Conservation (phyloP, 1,140 invertebrate genomes). For the Aphidius ervi region DNA sequence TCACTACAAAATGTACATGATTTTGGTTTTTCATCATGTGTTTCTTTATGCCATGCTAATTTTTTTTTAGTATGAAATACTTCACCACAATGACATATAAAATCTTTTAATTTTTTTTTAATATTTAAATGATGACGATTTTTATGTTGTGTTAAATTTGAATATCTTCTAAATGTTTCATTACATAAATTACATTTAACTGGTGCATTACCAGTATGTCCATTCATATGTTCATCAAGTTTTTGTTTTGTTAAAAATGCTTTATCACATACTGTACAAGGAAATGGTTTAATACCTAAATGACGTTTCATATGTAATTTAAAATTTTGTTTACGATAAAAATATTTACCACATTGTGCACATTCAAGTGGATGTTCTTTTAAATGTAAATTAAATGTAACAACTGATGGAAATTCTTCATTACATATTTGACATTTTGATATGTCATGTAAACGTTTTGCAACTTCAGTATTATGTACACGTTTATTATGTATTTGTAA, state of each 20-base stretch:
- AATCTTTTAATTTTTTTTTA: conserved; percentile 69
- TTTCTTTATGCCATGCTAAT: conserved; percentile 79
- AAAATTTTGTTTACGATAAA: conserved; percentile 68
- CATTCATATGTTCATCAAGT: conserved; percentile 72
- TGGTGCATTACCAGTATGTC: conserved; percentile 76
- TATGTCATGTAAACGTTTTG: conserved; percentile 44
- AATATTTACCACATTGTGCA: conserved; percentile 72
- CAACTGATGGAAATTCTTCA: conserved; percentile 59
- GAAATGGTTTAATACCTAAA: conserved; percentile 70
- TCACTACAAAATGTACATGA: conserved; percentile 78
- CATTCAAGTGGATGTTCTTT: conserved; percentile 77
- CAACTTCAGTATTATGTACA: conserved; percentile 44
- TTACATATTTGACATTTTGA: conserved; percentile 59
- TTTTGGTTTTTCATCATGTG: conserved; percentile 76
- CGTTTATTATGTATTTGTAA: conserved; percentile 56
- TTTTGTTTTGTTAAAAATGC: conserved; percentile 76
- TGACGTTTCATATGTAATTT: conserved; percentile 74
- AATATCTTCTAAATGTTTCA: conserved; percentile 77
- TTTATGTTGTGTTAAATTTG: conserved; percentile 80
- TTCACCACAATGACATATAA: conserved; percentile 75
- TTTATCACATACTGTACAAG: conserved; percentile 76
- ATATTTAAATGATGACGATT: conserved; percentile 65
- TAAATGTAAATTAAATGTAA: conserved; percentile 64
- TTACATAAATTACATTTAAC: conserved; percentile 78
- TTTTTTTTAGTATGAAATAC: conserved; percentile 78